A percentile compares a stretch with the other conserved stretches of the same genome.
These are phyloP conservation scores for Ischnura elegans DNA, from an alignment of 2,888 invertebrate genomes.

Conservation along the genomic window DNA sequence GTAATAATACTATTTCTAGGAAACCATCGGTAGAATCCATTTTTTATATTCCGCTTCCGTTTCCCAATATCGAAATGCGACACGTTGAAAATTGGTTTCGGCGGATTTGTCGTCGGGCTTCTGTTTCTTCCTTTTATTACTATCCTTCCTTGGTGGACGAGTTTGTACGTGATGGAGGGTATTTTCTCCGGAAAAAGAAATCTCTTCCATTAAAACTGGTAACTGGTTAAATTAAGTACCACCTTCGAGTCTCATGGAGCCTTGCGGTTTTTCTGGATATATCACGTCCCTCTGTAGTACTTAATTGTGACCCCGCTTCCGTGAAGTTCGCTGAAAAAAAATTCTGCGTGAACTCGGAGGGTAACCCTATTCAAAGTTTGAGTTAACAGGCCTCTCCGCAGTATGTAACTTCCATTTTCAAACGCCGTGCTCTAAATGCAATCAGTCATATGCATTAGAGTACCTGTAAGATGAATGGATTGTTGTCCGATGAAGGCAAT, in stretches of 20 bases:
- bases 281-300: background rate
- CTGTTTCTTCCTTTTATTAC: constrained; percentile 8
- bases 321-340: background rate
- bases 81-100: constrained; percentile 42
- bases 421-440: too few relatives aligned
- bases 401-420: too few relatives aligned
- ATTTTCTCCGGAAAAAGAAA: constrained; percentile 27
- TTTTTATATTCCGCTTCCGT: background rate
- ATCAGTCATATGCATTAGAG: too few relatives aligned
- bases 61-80: constrained; percentile 54
- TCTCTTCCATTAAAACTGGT: constrained; percentile 45
- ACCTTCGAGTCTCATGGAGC: constrained; percentile 28
- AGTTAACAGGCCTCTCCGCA: too few relatives aligned
- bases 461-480: too few relatives aligned
- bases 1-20: constrained; percentile 42
- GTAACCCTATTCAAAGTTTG: background rate
- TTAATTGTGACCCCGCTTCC: background rate
- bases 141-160: background rate
- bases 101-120: constrained; percentile 1
- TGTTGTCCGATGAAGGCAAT: too few relatives aligned
- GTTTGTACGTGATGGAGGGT: constrained; percentile 3
- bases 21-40: constrained; percentile 36
- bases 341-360: background rate
- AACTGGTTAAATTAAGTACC: constrained; percentile 26
- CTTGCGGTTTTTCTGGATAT: constrained; percentile 13